These are phyloP conservation scores for Argentina silus DNA, from an alignment of 2,797 vertebrate genomes.

Conservation along the genomic window DNA sequence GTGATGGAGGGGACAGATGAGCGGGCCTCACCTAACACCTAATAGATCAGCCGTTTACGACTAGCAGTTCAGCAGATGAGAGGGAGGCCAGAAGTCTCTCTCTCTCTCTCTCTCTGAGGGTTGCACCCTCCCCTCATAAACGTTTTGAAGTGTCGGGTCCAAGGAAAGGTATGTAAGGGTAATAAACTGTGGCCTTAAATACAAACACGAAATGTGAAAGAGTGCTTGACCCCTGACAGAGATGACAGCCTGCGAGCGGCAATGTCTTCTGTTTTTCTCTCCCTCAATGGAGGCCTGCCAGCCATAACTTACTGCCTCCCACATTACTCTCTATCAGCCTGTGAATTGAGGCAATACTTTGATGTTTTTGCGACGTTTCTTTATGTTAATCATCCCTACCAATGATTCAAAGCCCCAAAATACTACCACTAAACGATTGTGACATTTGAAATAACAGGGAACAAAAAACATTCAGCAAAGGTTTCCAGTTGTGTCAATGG, in stretches of 20 bases:
- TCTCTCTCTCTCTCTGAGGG: conserved; percentile 41
- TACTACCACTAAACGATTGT: conserved; percentile 52
- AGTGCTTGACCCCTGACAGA: conserved; percentile 60
- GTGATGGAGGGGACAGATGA: conserved; percentile 59
- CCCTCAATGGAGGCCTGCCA: conserved; percentile 63
- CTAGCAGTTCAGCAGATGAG: conserved; percentile 65
- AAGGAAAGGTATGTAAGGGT: conserved; percentile 68
- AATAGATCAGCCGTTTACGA: conserved; percentile 72
- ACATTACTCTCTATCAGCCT: conserved; percentile 43
- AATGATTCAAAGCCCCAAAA: conserved; percentile 33
- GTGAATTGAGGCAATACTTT: conserved; percentile 54
- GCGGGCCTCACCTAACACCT: conserved; percentile 58
- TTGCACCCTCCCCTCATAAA: conserved; percentile 65
- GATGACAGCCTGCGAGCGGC: conserved; percentile 60
- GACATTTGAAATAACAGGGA: conserved; percentile 59
- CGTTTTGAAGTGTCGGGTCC: conserved; percentile 71
- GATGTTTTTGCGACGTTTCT: conserved; percentile 45
- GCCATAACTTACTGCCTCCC: conserved; percentile 59
- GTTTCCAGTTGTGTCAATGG: conserved; percentile 38
- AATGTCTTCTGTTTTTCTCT: conserved; percentile 66
- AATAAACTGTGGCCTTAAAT: conserved; percentile 72
- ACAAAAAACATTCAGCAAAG: conserved; percentile 34
- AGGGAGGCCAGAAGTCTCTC: conserved; percentile 61
- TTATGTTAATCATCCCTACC: conserved; percentile 22
- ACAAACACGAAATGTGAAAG: conserved; percentile 72